Conservation (phyloP, 2,888 invertebrate species). For the Calameuta filiformis region DNA sequence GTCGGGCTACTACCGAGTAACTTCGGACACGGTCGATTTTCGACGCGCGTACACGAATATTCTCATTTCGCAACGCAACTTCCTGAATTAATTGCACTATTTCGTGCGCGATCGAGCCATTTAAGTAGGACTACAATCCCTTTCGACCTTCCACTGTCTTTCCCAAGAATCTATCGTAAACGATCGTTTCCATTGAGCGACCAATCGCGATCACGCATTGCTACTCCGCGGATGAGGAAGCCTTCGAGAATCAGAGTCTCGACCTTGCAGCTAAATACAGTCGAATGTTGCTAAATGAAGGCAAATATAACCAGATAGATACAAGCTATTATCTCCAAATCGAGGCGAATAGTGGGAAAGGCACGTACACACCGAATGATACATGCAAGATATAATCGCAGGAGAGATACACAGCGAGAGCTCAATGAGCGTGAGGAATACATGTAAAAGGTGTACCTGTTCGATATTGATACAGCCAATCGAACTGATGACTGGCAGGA, state of each 20-base stretch:
- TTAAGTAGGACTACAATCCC: slow-evolving; percentile 13
- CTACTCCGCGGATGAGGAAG: not conserved
- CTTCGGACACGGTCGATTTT: no score
- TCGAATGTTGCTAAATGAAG: not conserved
- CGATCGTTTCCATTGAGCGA: slow-evolving; percentile 1
- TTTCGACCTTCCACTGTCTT: slow-evolving; percentile 14
- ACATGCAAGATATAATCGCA: not conserved
- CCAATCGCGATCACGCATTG: no score
- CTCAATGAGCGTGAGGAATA: not conserved
- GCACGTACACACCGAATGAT: slow-evolving; percentile 2
- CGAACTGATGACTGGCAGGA: not conserved
- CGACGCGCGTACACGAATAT: no score
- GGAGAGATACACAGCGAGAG: not conserved
- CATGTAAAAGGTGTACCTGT: not conserved
- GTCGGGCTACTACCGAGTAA: no score
- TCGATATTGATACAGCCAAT: not conserved
- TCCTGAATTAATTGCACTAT: no score
- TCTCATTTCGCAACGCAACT: no score
- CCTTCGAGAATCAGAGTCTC: not conserved
- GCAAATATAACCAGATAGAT: no score
- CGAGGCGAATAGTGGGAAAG: slow-evolving; percentile 20
- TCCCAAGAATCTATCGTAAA: slow-evolving; percentile 7
- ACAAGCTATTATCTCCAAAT: slow-evolving; percentile 9
- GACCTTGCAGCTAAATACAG: not conserved
- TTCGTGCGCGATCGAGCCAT: no score